Percentiles rank a stretch among this genome's conserved stretches.
Conservation (phyloP, 2,888 invertebrate species). For the Beris chalybata region DNA sequence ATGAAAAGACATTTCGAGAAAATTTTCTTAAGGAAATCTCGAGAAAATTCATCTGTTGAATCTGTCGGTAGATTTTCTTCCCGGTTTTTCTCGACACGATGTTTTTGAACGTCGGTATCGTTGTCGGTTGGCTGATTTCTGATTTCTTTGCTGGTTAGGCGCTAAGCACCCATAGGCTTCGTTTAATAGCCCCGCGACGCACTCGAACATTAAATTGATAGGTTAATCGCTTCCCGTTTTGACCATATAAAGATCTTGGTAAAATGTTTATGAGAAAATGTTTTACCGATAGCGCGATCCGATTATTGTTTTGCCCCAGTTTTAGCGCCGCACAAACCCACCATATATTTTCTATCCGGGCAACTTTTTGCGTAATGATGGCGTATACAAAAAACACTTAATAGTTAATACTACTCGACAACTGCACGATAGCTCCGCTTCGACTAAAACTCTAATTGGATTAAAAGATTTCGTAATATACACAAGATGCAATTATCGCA, state of each 20-base stretch:
- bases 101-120: too few relatives aligned
- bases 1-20: too few relatives aligned
- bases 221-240: constrained; percentile 34
- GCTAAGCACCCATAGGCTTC: too few relatives aligned
- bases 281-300: background rate
- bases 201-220: constrained; percentile 20
- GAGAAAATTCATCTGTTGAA: too few relatives aligned
- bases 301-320: constrained; percentile 16
- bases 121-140: too few relatives aligned
- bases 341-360: too few relatives aligned
- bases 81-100: too few relatives aligned
- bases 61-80: too few relatives aligned
- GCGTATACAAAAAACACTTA: background rate
- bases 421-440: background rate
- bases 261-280: constrained; percentile 1
- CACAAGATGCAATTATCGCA: constrained; percentile 30
- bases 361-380: constrained; percentile 18
- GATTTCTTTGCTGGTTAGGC: too few relatives aligned
- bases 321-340: constrained; percentile 13
- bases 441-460: constrained; percentile 19
- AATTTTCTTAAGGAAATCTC: too few relatives aligned
- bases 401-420: background rate
- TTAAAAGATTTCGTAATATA: constrained; percentile 30
- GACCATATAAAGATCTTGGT: constrained; percentile 20
- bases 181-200: too few relatives aligned